phyloP scores from a whole-genome alignment of 2,797 vertebrate species.

The Holocentrus rufus region DNA sequence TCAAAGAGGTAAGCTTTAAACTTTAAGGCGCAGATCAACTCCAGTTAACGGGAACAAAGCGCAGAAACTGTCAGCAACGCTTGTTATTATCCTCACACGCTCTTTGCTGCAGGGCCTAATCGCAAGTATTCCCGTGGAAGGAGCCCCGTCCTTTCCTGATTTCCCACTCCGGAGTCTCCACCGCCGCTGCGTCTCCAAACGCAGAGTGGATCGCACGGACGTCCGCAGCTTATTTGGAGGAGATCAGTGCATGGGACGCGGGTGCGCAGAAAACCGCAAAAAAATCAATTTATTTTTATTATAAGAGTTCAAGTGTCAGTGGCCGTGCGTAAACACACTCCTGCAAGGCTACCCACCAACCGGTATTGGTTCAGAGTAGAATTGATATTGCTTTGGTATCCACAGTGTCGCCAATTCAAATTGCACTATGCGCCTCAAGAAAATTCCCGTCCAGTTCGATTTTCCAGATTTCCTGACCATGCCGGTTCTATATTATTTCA shows the following conservation, averaged over 20 bases:
- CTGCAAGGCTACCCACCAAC: constrained; percentile 10
- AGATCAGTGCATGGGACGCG: constrained; percentile 16
- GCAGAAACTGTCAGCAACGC: constrained; percentile 10
- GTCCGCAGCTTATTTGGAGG: constrained; percentile 21
- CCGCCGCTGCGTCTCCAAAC: constrained; percentile 39
- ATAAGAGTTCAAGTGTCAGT: constrained; percentile 13
- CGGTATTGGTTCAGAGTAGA: constrained; percentile 17
- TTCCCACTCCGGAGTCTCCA: constrained; percentile 53
- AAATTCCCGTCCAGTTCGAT: background rate
- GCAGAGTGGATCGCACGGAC: constrained; percentile 17
- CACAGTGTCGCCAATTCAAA: constrained; percentile 38
- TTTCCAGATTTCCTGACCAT: constrained; percentile 4
- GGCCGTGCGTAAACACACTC: constrained; percentile 14
- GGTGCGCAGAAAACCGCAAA: constrained; percentile 6
- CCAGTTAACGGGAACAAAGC: constrained; percentile 5
- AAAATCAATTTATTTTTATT: background rate
- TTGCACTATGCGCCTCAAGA: constrained; percentile 16
- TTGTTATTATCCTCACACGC: constrained; percentile 31
- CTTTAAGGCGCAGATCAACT: constrained; percentile 24
- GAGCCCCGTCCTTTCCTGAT: constrained; percentile 76
- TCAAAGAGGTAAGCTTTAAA: constrained; percentile 1
- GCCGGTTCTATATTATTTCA: background rate
- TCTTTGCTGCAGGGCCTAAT: constrained; percentile 60
- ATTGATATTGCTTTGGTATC: constrained; percentile 41
- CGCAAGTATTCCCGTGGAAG: constrained; percentile 37